Conservation (phyloP, 1,140 invertebrate genomes). For the Dendrolimus punctatus region DNA sequence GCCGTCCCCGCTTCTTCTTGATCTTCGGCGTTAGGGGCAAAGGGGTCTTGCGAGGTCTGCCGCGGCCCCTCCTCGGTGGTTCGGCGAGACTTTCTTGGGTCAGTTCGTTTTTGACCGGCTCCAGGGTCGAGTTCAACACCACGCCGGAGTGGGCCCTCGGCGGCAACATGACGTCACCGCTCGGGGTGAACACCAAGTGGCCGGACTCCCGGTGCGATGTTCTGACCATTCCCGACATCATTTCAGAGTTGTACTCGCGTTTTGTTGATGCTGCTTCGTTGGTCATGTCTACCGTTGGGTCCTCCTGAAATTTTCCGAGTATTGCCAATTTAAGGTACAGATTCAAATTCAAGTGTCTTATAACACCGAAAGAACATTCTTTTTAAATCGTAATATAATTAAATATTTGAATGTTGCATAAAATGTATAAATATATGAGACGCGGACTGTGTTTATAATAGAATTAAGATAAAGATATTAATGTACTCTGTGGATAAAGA, state of each 20-base stretch:
- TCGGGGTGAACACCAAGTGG: constrained; percentile 63
- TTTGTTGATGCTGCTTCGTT: constrained; percentile 33
- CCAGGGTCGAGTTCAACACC: constrained; percentile 28
- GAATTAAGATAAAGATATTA: no score
- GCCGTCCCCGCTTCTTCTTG: constrained; percentile 63
- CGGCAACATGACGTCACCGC: constrained; percentile 63
- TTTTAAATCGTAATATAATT: neutral
- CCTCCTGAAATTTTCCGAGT: constrained; percentile 34
- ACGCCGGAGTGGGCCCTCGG: constrained; percentile 25
- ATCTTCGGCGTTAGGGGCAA: constrained; percentile 60
- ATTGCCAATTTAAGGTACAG: neutral
- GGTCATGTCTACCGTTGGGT: constrained; percentile 53
- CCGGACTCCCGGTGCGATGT: constrained; percentile 63
- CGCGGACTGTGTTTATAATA: no score
- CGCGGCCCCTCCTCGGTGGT: constrained; percentile 49
- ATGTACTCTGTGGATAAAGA: no score
- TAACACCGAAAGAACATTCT: neutral
- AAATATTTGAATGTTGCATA: no score
- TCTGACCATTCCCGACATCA: constrained; percentile 66
- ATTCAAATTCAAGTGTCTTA: neutral
- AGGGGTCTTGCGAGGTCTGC: constrained; percentile 60
- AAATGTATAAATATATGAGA: no score
- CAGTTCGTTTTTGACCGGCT: constrained; percentile 30
- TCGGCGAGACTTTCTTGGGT: constrained; percentile 26
- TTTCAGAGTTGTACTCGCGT: constrained; percentile 53